Percentiles rank a stretch among this genome's conserved stretches.
phyloP scores from a whole-genome alignment of 2,888 invertebrate genomes.

The Eilema griseolum region DNA sequence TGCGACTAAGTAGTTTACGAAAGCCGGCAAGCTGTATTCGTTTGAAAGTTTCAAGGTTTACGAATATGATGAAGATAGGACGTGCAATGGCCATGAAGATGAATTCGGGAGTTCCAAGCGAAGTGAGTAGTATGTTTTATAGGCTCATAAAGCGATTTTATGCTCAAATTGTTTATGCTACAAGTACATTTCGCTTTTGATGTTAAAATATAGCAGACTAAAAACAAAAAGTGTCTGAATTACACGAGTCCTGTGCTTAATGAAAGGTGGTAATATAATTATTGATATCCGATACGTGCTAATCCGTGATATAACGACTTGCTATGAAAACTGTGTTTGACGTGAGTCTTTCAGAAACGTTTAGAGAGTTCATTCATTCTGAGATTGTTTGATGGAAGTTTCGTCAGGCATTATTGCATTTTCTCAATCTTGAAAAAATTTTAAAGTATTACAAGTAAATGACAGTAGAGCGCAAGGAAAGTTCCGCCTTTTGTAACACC shows the following conservation, averaged over 20 bases:
- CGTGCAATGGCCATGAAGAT: constrained; percentile 79
- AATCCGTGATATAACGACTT: neutral
- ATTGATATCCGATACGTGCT: neutral
- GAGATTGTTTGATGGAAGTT: no score
- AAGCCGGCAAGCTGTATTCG: constrained; percentile 85
- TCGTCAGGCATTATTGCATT: neutral
- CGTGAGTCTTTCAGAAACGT: no score
- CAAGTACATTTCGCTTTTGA: constrained; percentile 43
- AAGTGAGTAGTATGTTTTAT: constrained; percentile 72
- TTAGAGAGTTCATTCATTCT: no score
- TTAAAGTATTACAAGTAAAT: neutral
- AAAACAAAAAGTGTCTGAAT: constrained; percentile 10
- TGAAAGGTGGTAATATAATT: neutral
- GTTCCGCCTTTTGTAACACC: neutral
- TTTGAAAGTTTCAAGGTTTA: constrained; percentile 85
- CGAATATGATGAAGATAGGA: constrained; percentile 81
- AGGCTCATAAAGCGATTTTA: constrained; percentile 54
- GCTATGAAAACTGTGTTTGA: neutral
- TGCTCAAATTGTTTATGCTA: constrained; percentile 53
- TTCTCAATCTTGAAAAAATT: neutral
- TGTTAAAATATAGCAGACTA: constrained; percentile 31
- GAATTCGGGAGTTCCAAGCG: constrained; percentile 78
- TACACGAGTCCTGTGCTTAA: neutral
- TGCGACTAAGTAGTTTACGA: constrained; percentile 54
- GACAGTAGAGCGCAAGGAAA: neutral